A percentile compares a stretch with the other conserved stretches of the same genome.
Conservation (phyloP, 2,797 vertebrate genomes). For the Oreochromis mossambicus region DNA sequence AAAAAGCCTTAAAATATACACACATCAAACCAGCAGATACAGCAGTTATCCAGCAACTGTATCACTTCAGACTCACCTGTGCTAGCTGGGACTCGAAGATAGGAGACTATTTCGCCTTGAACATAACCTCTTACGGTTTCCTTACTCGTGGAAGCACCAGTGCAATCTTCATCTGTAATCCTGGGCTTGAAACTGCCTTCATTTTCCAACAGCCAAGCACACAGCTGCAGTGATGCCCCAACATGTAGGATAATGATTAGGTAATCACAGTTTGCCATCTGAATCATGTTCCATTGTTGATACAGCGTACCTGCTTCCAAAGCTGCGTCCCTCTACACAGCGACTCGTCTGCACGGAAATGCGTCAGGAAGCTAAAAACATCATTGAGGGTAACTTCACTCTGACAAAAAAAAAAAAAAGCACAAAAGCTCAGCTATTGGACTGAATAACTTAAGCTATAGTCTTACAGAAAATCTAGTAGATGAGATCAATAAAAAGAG, state of each 20-base stretch:
- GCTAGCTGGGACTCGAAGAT: slow-evolving; percentile 74
- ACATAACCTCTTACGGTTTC: slow-evolving; percentile 68
- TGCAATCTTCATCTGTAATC: not conserved
- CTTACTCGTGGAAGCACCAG: not conserved
- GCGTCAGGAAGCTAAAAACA: slow-evolving; percentile 81
- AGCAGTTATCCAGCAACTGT: not conserved
- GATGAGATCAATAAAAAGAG: not conserved
- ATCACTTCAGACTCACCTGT: slow-evolving; percentile 69
- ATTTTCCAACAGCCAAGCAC: slow-evolving; percentile 82
- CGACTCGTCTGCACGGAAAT: slow-evolving; percentile 86
- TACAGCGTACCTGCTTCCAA: slow-evolving; percentile 83
- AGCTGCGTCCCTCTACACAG: slow-evolving; percentile 82
- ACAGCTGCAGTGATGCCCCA: slow-evolving; percentile 73
- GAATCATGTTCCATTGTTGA: not conserved
- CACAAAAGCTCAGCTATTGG: not conserved
- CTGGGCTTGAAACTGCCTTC: slow-evolving; percentile 75
- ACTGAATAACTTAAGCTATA: not conserved
- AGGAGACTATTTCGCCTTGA: slow-evolving; percentile 70
- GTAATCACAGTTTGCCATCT: not conserved
- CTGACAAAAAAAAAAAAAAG: slow-evolving; percentile 28
- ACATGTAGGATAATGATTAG: not conserved
- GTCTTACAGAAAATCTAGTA: not conserved
- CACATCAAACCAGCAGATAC: not conserved
- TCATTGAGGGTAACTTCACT: slow-evolving; percentile 80
- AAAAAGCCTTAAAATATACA: not conserved